Evolutionary conservation across 2,113 vertebrate species (phyloP).

Genomic region (Phylloscopus trochilus): DNA sequence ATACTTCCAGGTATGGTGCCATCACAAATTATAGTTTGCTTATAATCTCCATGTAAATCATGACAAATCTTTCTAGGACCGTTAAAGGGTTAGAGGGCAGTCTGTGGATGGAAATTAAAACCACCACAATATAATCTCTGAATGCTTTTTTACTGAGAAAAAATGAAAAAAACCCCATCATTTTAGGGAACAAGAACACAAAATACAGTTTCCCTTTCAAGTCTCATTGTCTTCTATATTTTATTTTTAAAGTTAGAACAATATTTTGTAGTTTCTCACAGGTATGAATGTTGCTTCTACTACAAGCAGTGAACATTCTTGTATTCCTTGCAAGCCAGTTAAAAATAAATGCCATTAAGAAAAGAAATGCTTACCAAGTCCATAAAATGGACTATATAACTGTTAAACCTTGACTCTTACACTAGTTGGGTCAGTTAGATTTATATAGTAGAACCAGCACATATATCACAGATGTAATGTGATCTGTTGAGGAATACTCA

Average conservation of each 20-base stretch:
- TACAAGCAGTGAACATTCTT: not conserved
- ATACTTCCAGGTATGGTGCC: not conserved
- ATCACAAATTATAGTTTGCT: conserved; percentile 12
- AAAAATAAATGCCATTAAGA: not conserved
- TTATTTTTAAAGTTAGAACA: not conserved
- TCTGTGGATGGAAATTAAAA: not conserved
- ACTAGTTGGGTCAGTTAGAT: not conserved
- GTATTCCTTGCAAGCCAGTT: not conserved
- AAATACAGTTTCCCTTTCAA: not conserved
- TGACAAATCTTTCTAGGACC: not conserved
- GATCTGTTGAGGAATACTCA: not conserved
- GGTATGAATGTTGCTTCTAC: not conserved
- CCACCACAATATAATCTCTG: not conserved
- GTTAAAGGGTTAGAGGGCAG: not conserved
- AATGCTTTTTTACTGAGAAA: not conserved
- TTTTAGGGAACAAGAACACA: not conserved
- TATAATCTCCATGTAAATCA: conserved; percentile 41
- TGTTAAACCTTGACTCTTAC: not conserved
- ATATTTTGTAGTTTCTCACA: not conserved
- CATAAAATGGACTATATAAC: not conserved
- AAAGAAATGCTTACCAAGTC: not conserved
- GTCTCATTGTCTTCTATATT: not conserved
- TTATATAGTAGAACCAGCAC: not conserved
- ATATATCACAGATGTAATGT: not conserved
- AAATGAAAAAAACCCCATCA: not conserved